Base-by-base conservation (phyloP, 2,113 vertebrate species). In the Ptyas mucosa region DNA sequence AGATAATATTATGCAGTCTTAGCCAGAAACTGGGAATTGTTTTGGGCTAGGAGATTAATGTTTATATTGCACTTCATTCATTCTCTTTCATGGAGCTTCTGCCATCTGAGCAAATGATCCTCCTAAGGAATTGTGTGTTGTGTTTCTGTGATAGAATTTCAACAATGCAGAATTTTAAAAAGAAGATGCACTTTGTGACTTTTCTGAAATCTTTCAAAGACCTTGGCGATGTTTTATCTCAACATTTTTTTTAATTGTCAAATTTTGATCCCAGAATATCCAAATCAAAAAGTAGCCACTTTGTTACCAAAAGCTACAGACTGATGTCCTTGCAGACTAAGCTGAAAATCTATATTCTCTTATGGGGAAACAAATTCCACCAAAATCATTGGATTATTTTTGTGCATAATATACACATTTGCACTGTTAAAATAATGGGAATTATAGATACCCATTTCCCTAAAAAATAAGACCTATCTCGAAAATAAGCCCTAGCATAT, bases 11-110 rank as follows among this genome's bases (percentile, higher is more conserved):
- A 75, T 34, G 92, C 49, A 43, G 14, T 53, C 29, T 87, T 93
- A 49, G 14, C 18, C 85, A 88, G 92, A 69, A 89, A 53, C 2
- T 21, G 51, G 55, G 26, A 24, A 89, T 61, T 7, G 8, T 34
- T 91, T 15, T 14, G 85, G 46, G 15, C 85, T 10, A 18, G 54
- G 54, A 39, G 0, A 92, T 55, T 21, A 64, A 5, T 1, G 94
- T 96, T 94, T 55, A 93, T 43, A 93, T 94, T 49, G 46, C 14
- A 43, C 10, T 95, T 93, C 85, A 81, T 87, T 81, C 34, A 92
- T 46, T n/a, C 86, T n/a, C 0, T 6, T 6, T 93, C 91, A 90
- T 52, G 18, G 89, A 94, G 87, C 52, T 1, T 81, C 64, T 85
- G 52, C 29, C 0, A 0, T 93, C 90, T 92, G 91, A 96, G 91